These are phyloP conservation scores for Eurosta solidaginis DNA, from an alignment of 1,140 invertebrate genomes.

Conservation along the genomic window DNA sequence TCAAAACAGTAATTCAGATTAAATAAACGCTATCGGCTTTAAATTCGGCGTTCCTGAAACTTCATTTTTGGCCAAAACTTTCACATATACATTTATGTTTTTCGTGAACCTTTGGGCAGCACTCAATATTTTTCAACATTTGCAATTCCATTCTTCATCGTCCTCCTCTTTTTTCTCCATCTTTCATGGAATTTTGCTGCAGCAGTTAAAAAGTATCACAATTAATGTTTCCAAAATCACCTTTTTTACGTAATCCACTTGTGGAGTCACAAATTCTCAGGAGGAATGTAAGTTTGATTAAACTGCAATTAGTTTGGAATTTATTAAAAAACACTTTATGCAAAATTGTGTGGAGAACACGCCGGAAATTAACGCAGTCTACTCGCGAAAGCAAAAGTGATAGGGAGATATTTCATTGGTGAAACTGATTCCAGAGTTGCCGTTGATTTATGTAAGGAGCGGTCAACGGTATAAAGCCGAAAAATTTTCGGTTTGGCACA, in stretches of 20 bases:
- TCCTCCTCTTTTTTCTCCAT: not conserved
- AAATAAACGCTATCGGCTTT: not conserved
- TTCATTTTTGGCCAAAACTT: too few relatives aligned
- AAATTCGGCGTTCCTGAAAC: too few relatives aligned
- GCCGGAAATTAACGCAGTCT: not conserved
- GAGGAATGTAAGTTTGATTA: slow-evolving; percentile 47
- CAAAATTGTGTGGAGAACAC: slow-evolving; percentile 8
- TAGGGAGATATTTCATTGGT: too few relatives aligned
- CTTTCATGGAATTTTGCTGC: not conserved
- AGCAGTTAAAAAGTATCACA: not conserved
- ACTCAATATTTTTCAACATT: too few relatives aligned
- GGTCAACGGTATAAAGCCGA: too few relatives aligned
- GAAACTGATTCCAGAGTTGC: too few relatives aligned
- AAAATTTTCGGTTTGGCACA: too few relatives aligned
- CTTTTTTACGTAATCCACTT: slow-evolving; percentile 45
- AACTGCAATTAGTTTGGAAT: not conserved
- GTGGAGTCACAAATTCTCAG: slow-evolving; percentile 52
- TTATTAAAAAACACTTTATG: not conserved
- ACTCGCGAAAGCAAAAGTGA: too few relatives aligned
- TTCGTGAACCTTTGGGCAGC: not conserved
- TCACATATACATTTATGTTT: not conserved
- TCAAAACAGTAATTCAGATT: not conserved
- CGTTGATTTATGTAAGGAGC: too few relatives aligned
- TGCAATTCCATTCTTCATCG: not conserved
- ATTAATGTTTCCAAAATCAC: slow-evolving; percentile 49